phyloP scores from a whole-genome alignment of 2,888 invertebrate genomes.

The Chaitophorus viminalis region DNA sequence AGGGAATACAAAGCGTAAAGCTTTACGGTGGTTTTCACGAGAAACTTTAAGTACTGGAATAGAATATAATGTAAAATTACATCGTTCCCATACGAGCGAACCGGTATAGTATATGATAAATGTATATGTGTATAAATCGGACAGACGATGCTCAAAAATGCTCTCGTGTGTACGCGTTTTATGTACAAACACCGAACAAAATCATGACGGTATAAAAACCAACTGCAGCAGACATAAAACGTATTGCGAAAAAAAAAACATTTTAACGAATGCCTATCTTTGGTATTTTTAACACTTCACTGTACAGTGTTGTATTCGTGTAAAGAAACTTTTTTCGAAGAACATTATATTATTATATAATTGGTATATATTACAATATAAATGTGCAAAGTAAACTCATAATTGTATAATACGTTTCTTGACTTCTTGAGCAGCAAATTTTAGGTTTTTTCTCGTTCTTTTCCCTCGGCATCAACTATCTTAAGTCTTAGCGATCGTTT shows the following conservation, averaged over 20 bases:
- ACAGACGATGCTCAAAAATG: no score
- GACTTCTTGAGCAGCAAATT: slow-evolving; percentile 22
- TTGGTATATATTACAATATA: no score
- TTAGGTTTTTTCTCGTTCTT: slow-evolving; percentile 1
- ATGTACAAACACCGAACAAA: neutral
- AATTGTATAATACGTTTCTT: no score
- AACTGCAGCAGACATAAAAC: neutral
- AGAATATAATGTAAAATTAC: neutral
- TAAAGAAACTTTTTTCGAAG: neutral
- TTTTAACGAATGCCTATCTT: slow-evolving; percentile 35
- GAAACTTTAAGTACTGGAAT: neutral
- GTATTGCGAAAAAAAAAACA: neutral
- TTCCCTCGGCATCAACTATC: slow-evolving; percentile 6
- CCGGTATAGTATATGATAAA: no score
- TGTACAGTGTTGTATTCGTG: slow-evolving; percentile 6
- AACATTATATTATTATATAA: no score
- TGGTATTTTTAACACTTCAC: slow-evolving; percentile 17
- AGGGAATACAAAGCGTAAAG: neutral
- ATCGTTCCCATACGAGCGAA: neutral
- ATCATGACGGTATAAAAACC: neutral
- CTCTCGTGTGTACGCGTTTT: no score
- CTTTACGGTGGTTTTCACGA: neutral
- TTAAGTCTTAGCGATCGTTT: neutral
- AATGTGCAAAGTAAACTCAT: no score
- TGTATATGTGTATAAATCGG: no score